Base-by-base conservation (phyloP, 2,797 vertebrate species). In the Dicrostonyx torquatus region DNA sequence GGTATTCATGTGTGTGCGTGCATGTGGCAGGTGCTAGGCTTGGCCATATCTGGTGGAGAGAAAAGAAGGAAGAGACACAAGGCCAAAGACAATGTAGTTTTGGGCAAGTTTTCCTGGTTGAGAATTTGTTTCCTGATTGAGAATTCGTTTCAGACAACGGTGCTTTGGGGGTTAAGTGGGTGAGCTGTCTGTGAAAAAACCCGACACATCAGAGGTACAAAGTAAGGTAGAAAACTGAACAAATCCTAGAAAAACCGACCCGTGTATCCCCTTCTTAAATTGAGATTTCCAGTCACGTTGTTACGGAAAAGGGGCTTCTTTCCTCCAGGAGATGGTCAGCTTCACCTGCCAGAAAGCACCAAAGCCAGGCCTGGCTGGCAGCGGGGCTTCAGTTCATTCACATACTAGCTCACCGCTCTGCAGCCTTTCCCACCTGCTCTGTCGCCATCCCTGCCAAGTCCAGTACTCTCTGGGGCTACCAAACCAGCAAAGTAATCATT, bases 31-130 rank as follows among this genome's bases (percentile, higher is more conserved):
- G 0, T 6, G 40, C 58, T 8, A 58, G 88, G 45, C 43, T 55
- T 31, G 45, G n/a, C 18, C 60, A 8, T 4, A 40, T 20, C 66
- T 3, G 64, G 43, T 24, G 50, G 37, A 45, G 48, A 22, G 75
- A 68, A 50, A 53, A 14, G 37, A 10, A 14, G 73, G 64, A 31
- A 77, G 87, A 40, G 72, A 70, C 20, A 45, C 50, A 4, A 20
- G 4, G 68, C 29, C 37, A 60, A 75, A 43, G 62, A 53, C 17
- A 31, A 0, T 60, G 78, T 70, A 60, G 83, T 88, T 78, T 22
- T 70, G 73, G 83, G 55, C 95, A 94, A 96, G 96, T 97, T 97
- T 90, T 79, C 79, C 15, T 2, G 76, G 60, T 70, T 26, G 26
- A 55, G 82, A 91, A 83, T 78, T 48, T 64, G 26, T 97, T 89